Percentiles rank a stretch among this genome's conserved stretches.
Evolutionary conservation across 2,888 invertebrate genomes (phyloP).

Genomic region (Morinoia aosen): DNA sequence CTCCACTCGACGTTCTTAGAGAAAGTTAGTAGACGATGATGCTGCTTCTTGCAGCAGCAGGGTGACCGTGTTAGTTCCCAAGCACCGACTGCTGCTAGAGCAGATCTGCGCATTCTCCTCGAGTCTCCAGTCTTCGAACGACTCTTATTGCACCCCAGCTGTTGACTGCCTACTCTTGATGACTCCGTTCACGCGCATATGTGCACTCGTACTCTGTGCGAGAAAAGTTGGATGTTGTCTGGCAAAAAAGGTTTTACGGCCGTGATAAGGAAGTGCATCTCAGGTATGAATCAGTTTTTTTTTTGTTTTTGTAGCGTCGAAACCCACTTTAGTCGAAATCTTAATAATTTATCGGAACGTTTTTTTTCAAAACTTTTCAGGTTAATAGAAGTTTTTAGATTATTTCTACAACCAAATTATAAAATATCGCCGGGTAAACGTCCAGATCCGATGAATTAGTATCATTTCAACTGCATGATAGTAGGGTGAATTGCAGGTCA

Average conservation of each 20-base stretch:
- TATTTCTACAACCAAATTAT: background rate
- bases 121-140: too few species aligned
- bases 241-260: background rate
- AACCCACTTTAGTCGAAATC: background rate
- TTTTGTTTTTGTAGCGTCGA: background rate
- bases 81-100: background rate
- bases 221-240: background rate
- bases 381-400: background rate
- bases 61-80: conserved; percentile 5
- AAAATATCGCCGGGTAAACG: background rate
- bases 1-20: conserved; percentile 21
- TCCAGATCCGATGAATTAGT: background rate
- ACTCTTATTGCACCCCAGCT: background rate
- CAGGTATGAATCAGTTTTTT: background rate
- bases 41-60: conserved; percentile 5
- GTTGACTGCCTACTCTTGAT: background rate
- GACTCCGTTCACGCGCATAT: background rate
- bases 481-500: background rate
- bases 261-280: background rate
- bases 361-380: too few species aligned
- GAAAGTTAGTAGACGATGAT: conserved; percentile 3
- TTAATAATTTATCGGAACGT: background rate
- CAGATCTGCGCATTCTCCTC: too few species aligned
- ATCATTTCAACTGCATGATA: too few species aligned
- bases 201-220: background rate